Conservation (phyloP, 30 jellyfish, hydroid and myxozoan genomes). For the Aurelia aurita region DNA sequence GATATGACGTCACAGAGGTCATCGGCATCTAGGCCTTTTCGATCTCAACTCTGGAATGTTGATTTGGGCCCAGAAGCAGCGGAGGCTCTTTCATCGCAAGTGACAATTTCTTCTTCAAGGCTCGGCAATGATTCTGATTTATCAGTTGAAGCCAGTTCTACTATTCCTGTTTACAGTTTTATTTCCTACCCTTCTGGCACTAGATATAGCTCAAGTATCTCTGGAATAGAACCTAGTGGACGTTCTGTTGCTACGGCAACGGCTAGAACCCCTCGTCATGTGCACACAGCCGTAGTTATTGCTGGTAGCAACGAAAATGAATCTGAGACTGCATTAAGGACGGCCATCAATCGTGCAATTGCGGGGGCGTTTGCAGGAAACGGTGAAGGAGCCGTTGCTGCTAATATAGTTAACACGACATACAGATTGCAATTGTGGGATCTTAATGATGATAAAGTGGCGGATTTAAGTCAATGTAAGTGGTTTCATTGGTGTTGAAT, state of each 20-base stretch:
- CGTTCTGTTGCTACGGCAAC: conserved; percentile 92
- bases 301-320: conserved; percentile 58
- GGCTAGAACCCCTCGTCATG: conserved; percentile 85
- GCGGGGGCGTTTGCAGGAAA: conserved; percentile 97
- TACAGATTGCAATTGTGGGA: conserved; percentile 96
- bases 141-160: conserved; percentile 47
- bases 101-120: conserved; percentile 6
- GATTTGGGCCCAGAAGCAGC: conserved; percentile 53
- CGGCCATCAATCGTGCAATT: conserved; percentile 92
- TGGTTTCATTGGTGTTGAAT: no score
- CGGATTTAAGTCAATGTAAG: conserved; percentile 72
- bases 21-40: conserved; percentile 30
- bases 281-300: conserved; percentile 88
- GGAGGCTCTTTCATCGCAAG: conserved; percentile 33
- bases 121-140: conserved; percentile 4
- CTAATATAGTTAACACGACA: conserved; percentile 85
- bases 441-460: conserved; percentile 14
- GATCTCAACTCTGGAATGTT: conserved; percentile 76
- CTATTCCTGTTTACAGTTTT: conserved; percentile 65
- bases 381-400: conserved; percentile 97
- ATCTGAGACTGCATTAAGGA: conserved; percentile 63
- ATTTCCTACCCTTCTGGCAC: conserved; percentile 45
- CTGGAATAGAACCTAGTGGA: conserved; percentile 27
- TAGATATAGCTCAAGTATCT: conserved; percentile 39
- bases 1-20: neutral